Evolutionary conservation across 2,888 invertebrate genomes (phyloP).

Genomic region (Laothoe populi): DNA sequence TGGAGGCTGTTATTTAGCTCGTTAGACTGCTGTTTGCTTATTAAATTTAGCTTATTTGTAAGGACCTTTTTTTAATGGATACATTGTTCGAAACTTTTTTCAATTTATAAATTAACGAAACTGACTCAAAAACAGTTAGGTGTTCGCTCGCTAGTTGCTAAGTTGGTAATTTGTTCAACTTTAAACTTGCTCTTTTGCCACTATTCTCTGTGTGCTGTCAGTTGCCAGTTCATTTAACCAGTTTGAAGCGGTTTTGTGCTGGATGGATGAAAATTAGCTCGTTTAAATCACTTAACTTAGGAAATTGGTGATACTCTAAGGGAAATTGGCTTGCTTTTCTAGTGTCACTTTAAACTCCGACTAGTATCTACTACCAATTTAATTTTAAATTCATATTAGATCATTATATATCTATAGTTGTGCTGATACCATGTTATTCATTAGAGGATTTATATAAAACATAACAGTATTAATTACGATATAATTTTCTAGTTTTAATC

Average conservation of each 20-base stretch:
- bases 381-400: too few relatives aligned
- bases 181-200: slow-evolving; percentile 21
- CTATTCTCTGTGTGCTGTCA: slow-evolving; percentile 24
- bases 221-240: slow-evolving; percentile 27
- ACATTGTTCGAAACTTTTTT: not conserved
- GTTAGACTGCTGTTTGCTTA: not conserved
- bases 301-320: not conserved
- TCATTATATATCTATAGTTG: too few relatives aligned
- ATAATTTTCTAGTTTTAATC: too few relatives aligned
- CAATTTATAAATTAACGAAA: slow-evolving; percentile 16
- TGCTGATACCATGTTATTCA: too few relatives aligned
- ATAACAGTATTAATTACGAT: too few relatives aligned
- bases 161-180: slow-evolving; percentile 24
- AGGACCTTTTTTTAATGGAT: not conserved
- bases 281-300: slow-evolving; percentile 7
- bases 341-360: too few relatives aligned
- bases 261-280: slow-evolving; percentile 20
- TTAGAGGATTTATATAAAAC: too few relatives aligned
- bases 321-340: too few relatives aligned
- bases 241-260: slow-evolving; percentile 17
- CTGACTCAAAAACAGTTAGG: not conserved
- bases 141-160: slow-evolving; percentile 5
- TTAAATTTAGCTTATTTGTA: not conserved
- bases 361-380: too few relatives aligned
- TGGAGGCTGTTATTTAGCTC: too few relatives aligned